Evolutionary conservation across 1,140 invertebrate genomes (phyloP).

Genomic region (Globodera ellingtonae): DNA sequence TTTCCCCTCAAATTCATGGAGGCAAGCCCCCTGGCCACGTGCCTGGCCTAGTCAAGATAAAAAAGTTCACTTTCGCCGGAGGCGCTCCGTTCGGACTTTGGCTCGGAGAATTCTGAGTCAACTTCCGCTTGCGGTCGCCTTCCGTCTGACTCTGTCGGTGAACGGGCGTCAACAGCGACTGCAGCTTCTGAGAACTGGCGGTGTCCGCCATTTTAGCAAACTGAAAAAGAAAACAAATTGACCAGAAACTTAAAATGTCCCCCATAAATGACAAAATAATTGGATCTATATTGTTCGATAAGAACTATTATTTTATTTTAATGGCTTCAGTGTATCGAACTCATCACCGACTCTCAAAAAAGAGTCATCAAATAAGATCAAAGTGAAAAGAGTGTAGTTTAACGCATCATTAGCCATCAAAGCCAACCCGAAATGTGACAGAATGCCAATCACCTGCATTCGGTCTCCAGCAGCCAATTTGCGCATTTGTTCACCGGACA

Average conservation of each 20-base stretch:
- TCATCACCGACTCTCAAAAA: constrained; percentile 1
- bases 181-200: constrained; percentile 26
- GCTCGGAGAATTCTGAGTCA: neutral
- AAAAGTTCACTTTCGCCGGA: constrained; percentile 36
- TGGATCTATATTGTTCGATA: too few relatives aligned
- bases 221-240: neutral
- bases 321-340: constrained; percentile 28
- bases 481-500: constrained; percentile 42
- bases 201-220: constrained; percentile 26
- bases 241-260: neutral
- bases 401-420: constrained; percentile 25
- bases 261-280: neutral
- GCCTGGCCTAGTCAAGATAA: neutral
- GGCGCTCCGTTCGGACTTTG: constrained; percentile 29
- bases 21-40: too few relatives aligned
- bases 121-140: constrained; percentile 10
- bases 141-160: constrained; percentile 25
- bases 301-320: neutral
- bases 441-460: constrained; percentile 36
- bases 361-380: constrained; percentile 35
- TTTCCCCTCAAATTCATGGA: too few relatives aligned
- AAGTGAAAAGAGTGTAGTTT: constrained; percentile 20
- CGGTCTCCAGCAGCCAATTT: constrained; percentile 49
- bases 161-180: constrained; percentile 39
- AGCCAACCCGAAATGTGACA: neutral